Evolutionary conservation across 2,888 invertebrate genomes (phyloP).

Genomic region (Eupsilia transversa): DNA sequence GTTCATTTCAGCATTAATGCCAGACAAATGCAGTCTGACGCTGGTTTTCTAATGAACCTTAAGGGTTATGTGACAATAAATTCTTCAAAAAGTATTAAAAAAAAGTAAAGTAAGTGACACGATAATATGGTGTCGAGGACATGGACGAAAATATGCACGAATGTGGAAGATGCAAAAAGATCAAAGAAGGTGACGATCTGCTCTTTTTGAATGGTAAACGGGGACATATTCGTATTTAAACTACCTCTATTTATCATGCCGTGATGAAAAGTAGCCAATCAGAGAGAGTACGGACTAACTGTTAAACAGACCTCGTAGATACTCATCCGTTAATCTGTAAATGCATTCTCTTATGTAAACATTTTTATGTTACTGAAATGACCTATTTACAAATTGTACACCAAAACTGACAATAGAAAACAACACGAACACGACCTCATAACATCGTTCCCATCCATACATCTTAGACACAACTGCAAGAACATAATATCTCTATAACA

Average conservation of each 20-base stretch:
- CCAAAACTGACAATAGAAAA: constrained; percentile 24
- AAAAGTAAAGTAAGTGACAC: neutral
- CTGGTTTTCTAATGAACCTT: too few relatives aligned
- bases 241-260: neutral
- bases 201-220: neutral
- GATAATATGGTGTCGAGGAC: neutral
- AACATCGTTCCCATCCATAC: constrained; percentile 32
- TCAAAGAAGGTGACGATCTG: neutral
- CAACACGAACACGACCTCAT: constrained; percentile 34
- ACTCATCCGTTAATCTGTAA: neutral
- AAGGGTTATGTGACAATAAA: too few relatives aligned
- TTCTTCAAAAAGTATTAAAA: neutral
- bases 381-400: constrained; percentile 42
- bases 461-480: constrained; percentile 60
- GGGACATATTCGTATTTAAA: neutral
- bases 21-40: too few relatives aligned
- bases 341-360: neutral
- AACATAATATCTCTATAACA: constrained; percentile 65
- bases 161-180: neutral
- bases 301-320: neutral
- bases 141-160: neutral
- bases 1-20: too few relatives aligned
- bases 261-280: constrained; percentile 2
- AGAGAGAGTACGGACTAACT: neutral
- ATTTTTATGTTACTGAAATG: constrained; percentile 7